Percentiles rank a stretch among this genome's conserved stretches.
Evolutionary conservation across 2,888 invertebrate genomes (phyloP).

Genomic region (Drosophila hawaiiensis): DNA sequence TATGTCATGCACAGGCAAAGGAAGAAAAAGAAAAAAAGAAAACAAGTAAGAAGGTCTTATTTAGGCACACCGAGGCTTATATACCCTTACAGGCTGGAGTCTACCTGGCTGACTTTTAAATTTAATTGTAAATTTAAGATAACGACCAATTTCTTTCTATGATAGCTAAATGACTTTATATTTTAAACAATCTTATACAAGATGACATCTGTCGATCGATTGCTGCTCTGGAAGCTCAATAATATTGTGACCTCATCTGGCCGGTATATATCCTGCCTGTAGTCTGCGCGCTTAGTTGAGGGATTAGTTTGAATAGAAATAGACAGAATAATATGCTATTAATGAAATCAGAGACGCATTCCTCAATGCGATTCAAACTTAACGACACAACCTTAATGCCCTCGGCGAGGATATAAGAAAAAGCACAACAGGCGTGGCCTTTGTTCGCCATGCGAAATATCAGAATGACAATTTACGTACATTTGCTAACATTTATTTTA

Average conservation of each 20-base stretch:
- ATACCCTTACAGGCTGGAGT: not conserved
- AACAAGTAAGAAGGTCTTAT: not conserved
- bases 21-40: not conserved
- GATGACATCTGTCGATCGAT: not conserved
- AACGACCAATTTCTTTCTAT: not conserved
- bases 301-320: not conserved
- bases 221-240: not conserved
- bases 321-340: not conserved
- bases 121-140: not conserved
- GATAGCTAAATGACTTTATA: not conserved
- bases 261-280: not conserved
- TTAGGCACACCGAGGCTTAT: not conserved
- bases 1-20: slow-evolving; percentile 35
- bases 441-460: slow-evolving; percentile 69
- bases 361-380: not conserved
- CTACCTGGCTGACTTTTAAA: not conserved
- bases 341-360: not conserved
- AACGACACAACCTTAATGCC: not conserved
- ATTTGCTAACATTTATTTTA: slow-evolving; percentile 71
- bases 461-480: slow-evolving; percentile 78
- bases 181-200: not conserved
- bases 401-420: not conserved
- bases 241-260: not conserved
- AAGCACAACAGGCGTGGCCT: slow-evolving; percentile 61
- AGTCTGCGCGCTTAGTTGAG: not conserved